These are phyloP conservation scores for Ariopsis seemanni DNA, from an alignment of 2,113 vertebrate genomes.

Conservation along the genomic window DNA sequence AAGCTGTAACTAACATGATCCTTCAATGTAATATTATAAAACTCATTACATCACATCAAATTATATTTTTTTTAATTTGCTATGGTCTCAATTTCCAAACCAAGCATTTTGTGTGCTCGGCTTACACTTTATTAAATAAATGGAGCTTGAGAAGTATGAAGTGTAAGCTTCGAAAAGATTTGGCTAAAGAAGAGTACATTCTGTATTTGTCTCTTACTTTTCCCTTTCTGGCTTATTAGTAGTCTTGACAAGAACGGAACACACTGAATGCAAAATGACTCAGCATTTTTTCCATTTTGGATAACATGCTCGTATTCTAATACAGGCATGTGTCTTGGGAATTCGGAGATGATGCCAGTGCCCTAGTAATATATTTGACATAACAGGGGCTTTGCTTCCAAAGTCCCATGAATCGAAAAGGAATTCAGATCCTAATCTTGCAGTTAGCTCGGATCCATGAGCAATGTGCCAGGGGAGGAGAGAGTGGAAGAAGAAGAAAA, in stretches of 20 bases:
- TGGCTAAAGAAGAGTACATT: background rate
- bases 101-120: background rate
- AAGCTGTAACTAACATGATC: constrained; percentile 3
- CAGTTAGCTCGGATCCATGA: constrained; percentile 60
- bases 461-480: constrained; percentile 53
- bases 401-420: constrained; percentile 52
- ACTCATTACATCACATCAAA: background rate
- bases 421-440: constrained; percentile 60
- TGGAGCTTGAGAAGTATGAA: background rate
- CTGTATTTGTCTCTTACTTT: constrained; percentile 8
- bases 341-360: constrained; percentile 15
- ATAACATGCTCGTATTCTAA: background rate
- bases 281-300: constrained; percentile 23
- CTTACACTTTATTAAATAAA: background rate
- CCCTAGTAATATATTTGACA: constrained; percentile 42
- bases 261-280: constrained; percentile 14
- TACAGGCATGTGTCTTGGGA: background rate
- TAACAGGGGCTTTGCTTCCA: constrained; percentile 53
- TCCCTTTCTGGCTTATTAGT: constrained; percentile 1
- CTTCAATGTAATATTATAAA: background rate
- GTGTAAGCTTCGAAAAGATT: background rate
- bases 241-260: constrained; percentile 9
- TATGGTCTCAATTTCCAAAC: background rate
- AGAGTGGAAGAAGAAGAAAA: constrained; percentile 11
- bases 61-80: background rate